Evolutionary conservation across 2,888 invertebrate genomes (phyloP).

Genomic region (Drosophila anomalipes): DNA sequence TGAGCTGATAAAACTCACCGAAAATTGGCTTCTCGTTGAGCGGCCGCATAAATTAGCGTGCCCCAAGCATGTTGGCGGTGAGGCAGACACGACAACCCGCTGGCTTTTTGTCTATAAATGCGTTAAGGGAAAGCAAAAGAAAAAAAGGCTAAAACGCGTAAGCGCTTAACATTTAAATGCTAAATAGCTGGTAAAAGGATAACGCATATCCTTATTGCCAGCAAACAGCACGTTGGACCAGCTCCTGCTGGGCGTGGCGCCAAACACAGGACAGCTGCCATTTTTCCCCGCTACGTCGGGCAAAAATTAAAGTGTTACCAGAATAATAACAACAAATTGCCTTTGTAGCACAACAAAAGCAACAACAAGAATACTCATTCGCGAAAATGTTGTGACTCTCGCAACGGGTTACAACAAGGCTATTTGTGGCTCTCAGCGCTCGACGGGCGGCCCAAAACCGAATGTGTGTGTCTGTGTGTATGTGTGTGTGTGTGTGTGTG

Average conservation of each 20-base stretch:
- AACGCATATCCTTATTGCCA: constrained; percentile 76
- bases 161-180: constrained; percentile 77
- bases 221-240: constrained; percentile 53
- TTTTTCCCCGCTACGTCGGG: constrained; percentile 24
- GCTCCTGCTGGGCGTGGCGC: constrained; percentile 51
- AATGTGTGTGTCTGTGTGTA: constrained; percentile 4
- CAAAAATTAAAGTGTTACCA: constrained; percentile 78
- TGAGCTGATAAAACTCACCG: constrained; percentile 56
- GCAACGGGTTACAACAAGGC: constrained; percentile 68
- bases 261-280: constrained; percentile 26
- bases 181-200: constrained; percentile 81
- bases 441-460: constrained; percentile 48
- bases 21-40: constrained; percentile 67
- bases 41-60: constrained; percentile 48
- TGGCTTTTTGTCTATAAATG: constrained; percentile 16
- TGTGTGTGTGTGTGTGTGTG: constrained; percentile 25
- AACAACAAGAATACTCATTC: constrained; percentile 35
- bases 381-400: constrained; percentile 66
- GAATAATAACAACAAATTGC: constrained; percentile 79
- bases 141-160: constrained; percentile 52
- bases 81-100: constrained; percentile 36
- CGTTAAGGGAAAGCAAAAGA: constrained; percentile 7
- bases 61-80: constrained; percentile 4
- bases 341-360: constrained; percentile 27
- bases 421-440: constrained; percentile 47